These are phyloP conservation scores for Macroglossus sobrinus DNA, from an alignment of 2,113 vertebrate genomes.

Conservation along the genomic window DNA sequence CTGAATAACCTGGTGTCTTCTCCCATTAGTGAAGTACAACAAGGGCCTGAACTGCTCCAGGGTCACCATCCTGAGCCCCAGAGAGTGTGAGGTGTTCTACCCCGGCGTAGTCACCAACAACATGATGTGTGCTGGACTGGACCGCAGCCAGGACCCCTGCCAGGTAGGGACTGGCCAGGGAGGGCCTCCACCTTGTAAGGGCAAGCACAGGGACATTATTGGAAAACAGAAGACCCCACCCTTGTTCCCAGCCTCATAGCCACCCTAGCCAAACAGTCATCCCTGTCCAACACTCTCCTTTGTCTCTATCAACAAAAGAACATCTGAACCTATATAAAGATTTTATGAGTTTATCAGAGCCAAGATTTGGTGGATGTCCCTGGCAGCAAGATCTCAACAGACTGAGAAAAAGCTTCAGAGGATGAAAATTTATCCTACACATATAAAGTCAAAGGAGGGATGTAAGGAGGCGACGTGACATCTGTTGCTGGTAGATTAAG, in stretches of 20 bases:
- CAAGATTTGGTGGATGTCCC: background rate
- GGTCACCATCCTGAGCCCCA: constrained; percentile 79
- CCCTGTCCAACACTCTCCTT: background rate
- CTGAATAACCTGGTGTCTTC: background rate
- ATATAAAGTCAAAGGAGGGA: background rate
- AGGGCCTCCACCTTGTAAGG: background rate
- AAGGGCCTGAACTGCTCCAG: constrained; percentile 83
- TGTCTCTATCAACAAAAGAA: too few relatives aligned
- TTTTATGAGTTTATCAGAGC: background rate
- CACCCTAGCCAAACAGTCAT: background rate
- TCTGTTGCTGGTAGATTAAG: background rate
- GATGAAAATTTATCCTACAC: background rate
- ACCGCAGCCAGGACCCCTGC: constrained; percentile 87
- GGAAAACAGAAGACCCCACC: background rate
- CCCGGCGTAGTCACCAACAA: constrained; percentile 81
- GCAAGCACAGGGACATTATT: background rate
- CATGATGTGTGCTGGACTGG: constrained; percentile 89
- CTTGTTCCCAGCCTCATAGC: background rate
- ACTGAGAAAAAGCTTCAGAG: too few relatives aligned
- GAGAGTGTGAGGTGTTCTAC: constrained; percentile 83
- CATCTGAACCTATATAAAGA: background rate
- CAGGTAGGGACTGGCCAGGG: constrained; percentile 78
- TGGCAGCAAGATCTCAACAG: background rate
- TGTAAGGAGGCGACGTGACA: too few relatives aligned
- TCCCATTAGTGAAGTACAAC: constrained; percentile 69